These are phyloP conservation scores for Rotaria macrura DNA, from an alignment of 2,888 invertebrate species.

Conservation along the genomic window DNA sequence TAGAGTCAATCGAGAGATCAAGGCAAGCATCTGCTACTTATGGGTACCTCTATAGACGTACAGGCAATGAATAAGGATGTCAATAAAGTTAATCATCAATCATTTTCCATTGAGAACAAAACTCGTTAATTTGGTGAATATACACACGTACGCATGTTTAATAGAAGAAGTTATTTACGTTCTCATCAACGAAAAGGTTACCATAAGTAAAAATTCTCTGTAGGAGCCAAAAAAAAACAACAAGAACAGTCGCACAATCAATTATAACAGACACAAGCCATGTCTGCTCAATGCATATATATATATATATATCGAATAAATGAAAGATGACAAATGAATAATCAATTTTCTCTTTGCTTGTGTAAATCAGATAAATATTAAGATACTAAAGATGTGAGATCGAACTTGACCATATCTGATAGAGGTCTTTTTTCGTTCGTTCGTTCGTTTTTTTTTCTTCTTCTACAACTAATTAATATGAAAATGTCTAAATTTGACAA, in stretches of 20 bases:
- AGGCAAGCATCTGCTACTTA: neutral
- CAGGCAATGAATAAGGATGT: neutral
- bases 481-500: neutral
- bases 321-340: neutral
- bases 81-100: neutral
- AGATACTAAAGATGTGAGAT: neutral
- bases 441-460: too few species aligned
- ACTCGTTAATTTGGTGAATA: neutral
- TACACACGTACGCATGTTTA: neutral
- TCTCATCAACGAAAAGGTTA: neutral
- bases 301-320: too few species aligned
- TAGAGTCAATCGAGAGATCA: constrained; percentile 4
- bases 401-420: neutral
- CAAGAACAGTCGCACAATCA: constrained; percentile 8
- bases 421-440: neutral
- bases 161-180: neutral
- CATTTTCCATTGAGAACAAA: neutral
- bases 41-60: neutral
- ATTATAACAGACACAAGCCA: neutral
- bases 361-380: neutral
- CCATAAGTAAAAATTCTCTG: neutral
- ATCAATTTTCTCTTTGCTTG: neutral
- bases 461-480: neutral
- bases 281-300: neutral
- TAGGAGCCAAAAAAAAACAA: neutral